These are phyloP conservation scores for Mamestra configurata DNA, from an alignment of 1,140 invertebrate species.

Conservation along the genomic window DNA sequence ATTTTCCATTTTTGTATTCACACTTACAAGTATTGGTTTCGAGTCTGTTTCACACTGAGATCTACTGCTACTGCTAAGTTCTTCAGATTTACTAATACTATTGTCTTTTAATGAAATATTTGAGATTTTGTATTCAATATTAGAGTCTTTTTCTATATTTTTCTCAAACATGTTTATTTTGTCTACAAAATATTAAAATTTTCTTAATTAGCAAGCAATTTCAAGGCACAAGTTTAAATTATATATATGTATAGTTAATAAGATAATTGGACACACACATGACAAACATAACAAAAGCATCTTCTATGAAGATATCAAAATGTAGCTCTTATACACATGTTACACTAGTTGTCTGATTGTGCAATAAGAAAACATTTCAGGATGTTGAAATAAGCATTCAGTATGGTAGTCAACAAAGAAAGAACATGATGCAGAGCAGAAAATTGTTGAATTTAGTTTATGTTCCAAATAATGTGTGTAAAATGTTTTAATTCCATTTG, in stretches of 20 bases:
- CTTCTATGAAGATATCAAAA: not conserved
- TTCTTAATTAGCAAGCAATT: not conserved
- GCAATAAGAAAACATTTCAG: constrained; percentile 38
- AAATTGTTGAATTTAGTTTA: not conserved
- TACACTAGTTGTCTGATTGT: not conserved
- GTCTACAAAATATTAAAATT: constrained; percentile 70
- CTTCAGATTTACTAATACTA: constrained; percentile 61
- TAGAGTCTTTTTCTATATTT: constrained; percentile 77
- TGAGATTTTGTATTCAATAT: constrained; percentile 73
- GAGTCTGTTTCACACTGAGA: constrained; percentile 52
- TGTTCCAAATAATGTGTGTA: not conserved
- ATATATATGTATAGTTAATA: not conserved
- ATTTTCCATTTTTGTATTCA: constrained; percentile 55
- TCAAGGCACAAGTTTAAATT: not conserved
- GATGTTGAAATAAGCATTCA: constrained; percentile 34
- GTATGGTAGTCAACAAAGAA: constrained; percentile 20
- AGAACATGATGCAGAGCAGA: constrained; percentile 49
- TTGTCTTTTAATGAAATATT: constrained; percentile 80
- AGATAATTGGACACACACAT: not conserved
- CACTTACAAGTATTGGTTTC: constrained; percentile 42
- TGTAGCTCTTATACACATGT: constrained; percentile 6
- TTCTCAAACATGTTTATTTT: constrained; percentile 87
- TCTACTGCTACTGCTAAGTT: constrained; percentile 56
- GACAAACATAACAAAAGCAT: constrained; percentile 37
- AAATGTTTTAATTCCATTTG: not conserved